Conservation (phyloP, 2,113 vertebrate genomes). For the Pseudopipra pipra region DNA sequence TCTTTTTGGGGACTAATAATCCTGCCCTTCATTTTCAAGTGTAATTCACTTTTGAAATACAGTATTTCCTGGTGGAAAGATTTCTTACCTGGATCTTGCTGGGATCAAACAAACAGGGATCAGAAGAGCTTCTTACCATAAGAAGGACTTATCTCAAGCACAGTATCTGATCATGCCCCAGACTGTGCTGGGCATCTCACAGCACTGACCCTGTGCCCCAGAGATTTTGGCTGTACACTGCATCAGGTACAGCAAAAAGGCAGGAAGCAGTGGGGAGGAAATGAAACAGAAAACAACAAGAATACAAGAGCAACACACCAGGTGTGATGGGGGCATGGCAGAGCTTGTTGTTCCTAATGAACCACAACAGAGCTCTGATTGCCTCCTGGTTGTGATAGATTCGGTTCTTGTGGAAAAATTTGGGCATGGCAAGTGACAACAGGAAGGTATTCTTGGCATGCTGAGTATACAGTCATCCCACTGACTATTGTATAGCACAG, state of each 20-base stretch:
- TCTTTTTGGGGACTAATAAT: background rate
- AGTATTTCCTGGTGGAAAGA: background rate
- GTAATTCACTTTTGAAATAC: background rate
- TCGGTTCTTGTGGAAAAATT: background rate
- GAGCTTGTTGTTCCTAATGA: background rate
- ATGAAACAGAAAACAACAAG: background rate
- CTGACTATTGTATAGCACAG: background rate
- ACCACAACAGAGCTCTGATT: background rate
- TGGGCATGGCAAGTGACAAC: background rate
- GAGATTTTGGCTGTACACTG: background rate
- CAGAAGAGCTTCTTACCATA: background rate
- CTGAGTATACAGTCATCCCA: background rate
- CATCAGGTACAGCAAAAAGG: background rate
- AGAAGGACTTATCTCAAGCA: background rate
- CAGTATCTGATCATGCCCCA: background rate
- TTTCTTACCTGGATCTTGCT: background rate
- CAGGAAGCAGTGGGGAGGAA: background rate
- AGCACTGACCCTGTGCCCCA: background rate
- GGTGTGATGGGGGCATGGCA: background rate
- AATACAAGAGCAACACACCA: background rate
- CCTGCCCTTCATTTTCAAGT: background rate
- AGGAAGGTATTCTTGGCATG: background rate
- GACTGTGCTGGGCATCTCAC: background rate
- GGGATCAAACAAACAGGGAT: background rate
- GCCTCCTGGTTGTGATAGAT: background rate